Evolutionary conservation across 2,888 invertebrate species (phyloP).

Genomic region (Epirrhoe tristata): DNA sequence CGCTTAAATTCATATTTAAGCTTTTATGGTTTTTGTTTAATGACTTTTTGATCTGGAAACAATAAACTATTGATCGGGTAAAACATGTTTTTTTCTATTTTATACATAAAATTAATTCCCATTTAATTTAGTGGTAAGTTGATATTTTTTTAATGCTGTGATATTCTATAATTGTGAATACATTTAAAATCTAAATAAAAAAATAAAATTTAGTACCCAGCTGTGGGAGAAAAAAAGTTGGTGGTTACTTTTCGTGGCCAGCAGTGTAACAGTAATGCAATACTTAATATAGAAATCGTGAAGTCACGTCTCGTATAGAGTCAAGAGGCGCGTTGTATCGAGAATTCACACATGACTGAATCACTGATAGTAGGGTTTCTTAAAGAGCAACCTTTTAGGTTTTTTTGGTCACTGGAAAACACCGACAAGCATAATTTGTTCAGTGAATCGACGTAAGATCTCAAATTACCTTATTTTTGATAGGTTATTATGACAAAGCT

Average conservation of each 20-base stretch:
- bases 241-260: conserved; percentile 12
- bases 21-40: neutral
- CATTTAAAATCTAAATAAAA: neutral
- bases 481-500: neutral
- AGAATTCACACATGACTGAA: conserved; percentile 60
- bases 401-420: conserved; percentile 17
- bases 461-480: neutral
- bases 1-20: neutral
- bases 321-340: conserved; percentile 62
- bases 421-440: neutral
- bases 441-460: neutral
- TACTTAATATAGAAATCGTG: conserved; percentile 42
- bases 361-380: conserved; percentile 47
- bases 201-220: neutral
- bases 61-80: no score
- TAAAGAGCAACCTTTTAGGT: conserved; percentile 35
- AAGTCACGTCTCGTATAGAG: conserved; percentile 44
- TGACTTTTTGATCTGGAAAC: no score
- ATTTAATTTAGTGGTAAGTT: no score
- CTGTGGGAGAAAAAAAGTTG: neutral
- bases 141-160: no score
- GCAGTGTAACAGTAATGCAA: conserved; percentile 50
- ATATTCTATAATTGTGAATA: no score
- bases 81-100: no score
- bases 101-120: no score